Percentiles rank a stretch among this genome's conserved stretches.
These are phyloP conservation scores for Pyrrhura leucotis DNA, from an alignment of 2,797 vertebrate species.

Conservation along the genomic window DNA sequence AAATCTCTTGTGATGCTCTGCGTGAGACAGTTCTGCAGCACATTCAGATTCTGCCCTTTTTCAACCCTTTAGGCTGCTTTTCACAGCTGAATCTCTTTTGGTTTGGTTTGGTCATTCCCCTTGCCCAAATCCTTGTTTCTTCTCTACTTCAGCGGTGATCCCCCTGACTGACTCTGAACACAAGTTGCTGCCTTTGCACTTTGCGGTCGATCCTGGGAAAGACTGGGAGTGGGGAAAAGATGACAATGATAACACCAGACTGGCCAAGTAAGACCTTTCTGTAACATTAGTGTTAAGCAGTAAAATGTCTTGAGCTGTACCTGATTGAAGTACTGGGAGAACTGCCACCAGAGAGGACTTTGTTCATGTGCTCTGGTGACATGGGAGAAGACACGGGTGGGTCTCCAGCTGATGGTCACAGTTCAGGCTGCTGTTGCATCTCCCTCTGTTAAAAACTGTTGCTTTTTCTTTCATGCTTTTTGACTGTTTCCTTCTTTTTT, in stretches of 20 bases:
- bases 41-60: neutral
- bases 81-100: neutral
- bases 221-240: slow-evolving; percentile 99
- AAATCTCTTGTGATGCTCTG: neutral
- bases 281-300: neutral
- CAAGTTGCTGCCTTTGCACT: slow-evolving; percentile 97
- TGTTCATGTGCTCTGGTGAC: neutral
- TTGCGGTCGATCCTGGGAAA: slow-evolving; percentile 95
- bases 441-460: neutral
- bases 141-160: slow-evolving; percentile 89
- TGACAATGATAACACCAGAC: slow-evolving; percentile 92
- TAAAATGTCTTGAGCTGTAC: neutral
- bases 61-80: neutral
- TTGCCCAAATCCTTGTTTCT: slow-evolving; percentile 15
- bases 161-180: slow-evolving; percentile 98
- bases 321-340: neutral
- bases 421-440: neutral
- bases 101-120: neutral
- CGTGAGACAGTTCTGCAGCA: neutral
- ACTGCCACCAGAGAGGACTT: neutral
- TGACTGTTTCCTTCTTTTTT: slow-evolving; percentile 37
- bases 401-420: neutral
- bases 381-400: neutral
- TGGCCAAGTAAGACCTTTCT: slow-evolving; percentile 89
- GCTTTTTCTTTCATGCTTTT: neutral